Evolutionary conservation across 2,113 vertebrate genomes (phyloP).

Genomic region (Phylloscopus trochilus): DNA sequence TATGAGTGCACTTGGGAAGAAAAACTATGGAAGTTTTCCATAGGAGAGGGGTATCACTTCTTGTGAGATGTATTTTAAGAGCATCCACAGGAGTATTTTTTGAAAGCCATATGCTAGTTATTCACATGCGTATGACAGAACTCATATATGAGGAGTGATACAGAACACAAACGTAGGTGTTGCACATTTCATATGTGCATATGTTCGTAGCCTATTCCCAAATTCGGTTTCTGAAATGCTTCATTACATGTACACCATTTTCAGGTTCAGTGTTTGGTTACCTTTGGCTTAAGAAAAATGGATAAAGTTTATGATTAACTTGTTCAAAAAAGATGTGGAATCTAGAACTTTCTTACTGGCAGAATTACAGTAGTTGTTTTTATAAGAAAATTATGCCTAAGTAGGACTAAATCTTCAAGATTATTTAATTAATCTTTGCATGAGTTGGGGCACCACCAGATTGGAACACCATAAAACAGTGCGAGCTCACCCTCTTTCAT

Average conservation of each 20-base stretch:
- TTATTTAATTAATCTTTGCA: not conserved
- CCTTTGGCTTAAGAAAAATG: not conserved
- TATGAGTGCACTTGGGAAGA: not conserved
- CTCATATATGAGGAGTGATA: constrained; percentile 45
- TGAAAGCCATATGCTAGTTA: constrained; percentile 59
- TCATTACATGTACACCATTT: not conserved
- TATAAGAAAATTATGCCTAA: not conserved
- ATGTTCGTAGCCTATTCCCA: not conserved
- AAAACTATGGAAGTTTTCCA: not conserved
- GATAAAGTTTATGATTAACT: not conserved
- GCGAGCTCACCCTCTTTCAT: not conserved
- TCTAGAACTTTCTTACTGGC: not conserved
- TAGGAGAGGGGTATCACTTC: not conserved
- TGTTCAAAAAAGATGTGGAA: not conserved
- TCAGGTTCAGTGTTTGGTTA: constrained; percentile 2
- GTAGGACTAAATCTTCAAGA: not conserved
- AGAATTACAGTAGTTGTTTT: not conserved
- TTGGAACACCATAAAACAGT: not conserved
- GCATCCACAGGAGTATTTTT: constrained; percentile 37
- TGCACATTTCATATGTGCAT: constrained; percentile 55
- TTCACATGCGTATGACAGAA: constrained; percentile 53
- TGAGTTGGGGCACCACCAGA: not conserved
- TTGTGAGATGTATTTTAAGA: constrained; percentile 49
- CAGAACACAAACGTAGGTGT: constrained; percentile 57
- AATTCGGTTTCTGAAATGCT: constrained; percentile 12